Evolutionary conservation across 2,888 invertebrate species (phyloP).

Genomic region (Scaptomyza caliginosa): DNA sequence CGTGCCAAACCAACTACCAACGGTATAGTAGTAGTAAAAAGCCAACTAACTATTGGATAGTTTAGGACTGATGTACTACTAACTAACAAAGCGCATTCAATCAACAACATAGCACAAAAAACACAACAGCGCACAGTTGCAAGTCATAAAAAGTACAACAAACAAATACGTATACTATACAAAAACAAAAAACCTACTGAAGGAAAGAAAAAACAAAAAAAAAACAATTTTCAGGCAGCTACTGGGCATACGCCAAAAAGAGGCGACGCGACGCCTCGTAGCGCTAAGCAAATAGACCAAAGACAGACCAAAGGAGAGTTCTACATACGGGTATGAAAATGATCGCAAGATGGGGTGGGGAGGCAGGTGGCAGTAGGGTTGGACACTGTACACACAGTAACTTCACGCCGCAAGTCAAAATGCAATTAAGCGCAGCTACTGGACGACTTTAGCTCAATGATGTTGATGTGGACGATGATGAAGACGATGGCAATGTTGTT

Average conservation of each 20-base stretch:
- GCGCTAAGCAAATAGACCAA: conserved; percentile 72
- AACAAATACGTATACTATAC: conserved; percentile 46
- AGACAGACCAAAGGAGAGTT: conserved; percentile 40
- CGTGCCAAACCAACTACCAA: conserved; percentile 1
- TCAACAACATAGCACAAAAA: conserved; percentile 61
- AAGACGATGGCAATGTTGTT: conserved; percentile 61
- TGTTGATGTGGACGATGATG: conserved; percentile 19
- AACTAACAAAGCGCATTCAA: conserved; percentile 74
- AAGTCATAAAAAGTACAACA: conserved; percentile 74
- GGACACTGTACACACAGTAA: conserved; percentile 60
- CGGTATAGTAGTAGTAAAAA: conserved; percentile 9
- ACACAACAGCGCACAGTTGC: conserved; percentile 67
- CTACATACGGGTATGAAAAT: conserved; percentile 30
- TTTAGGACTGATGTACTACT: conserved; percentile 18
- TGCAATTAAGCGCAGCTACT: conserved; percentile 78
- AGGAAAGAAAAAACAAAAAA: conserved; percentile 1
- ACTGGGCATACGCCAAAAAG: conserved; percentile 76
- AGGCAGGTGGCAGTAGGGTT: not conserved
- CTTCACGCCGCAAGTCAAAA: conserved; percentile 81
- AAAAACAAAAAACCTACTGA: conserved; percentile 1
- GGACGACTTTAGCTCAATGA: conserved; percentile 52
- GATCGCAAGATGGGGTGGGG: conserved; percentile 7
- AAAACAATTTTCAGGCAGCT: conserved; percentile 59
- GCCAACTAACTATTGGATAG: conserved; percentile 11
- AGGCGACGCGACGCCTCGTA: conserved; percentile 65